These are phyloP conservation scores for Pandion haliaetus DNA, from an alignment of 2,113 vertebrate genomes.

Conservation along the genomic window DNA sequence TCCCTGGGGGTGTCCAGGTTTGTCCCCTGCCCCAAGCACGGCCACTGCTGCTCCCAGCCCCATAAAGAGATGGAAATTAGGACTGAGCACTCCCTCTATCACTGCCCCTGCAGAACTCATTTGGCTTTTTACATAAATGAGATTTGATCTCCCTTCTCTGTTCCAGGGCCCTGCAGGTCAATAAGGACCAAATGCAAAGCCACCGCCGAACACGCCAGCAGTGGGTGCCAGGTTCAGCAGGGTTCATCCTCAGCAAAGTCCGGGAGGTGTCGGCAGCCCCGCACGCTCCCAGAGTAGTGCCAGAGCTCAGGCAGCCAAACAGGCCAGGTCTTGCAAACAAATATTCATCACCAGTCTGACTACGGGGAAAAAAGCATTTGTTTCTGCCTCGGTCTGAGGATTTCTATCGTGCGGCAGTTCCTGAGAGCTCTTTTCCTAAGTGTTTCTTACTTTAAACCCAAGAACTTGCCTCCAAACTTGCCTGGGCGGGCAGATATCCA, in stretches of 20 bases:
- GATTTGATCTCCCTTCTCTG: not conserved
- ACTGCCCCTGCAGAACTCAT: not conserved
- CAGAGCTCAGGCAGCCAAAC: not conserved
- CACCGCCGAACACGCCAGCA: not conserved
- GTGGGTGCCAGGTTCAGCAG: rapidly evolving
- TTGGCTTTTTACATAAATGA: not conserved
- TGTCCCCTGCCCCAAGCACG: not conserved
- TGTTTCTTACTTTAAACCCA: not conserved
- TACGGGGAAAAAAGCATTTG: not conserved
- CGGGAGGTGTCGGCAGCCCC: not conserved
- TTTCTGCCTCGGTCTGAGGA: not conserved
- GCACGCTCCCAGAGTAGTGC: rapidly evolving
- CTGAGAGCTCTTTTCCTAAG: not conserved
- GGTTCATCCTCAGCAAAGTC: not conserved
- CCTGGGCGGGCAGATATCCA: not conserved
- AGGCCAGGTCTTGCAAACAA: not conserved
- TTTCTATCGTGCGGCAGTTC: not conserved
- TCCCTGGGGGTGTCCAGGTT: not conserved
- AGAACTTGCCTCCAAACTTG: not conserved
- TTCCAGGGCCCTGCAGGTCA: not conserved
- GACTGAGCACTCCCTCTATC: not conserved
- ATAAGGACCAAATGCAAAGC: not conserved
- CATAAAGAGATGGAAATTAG: rapidly evolving
- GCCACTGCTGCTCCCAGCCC: not conserved
- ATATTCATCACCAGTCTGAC: not conserved